Base-by-base conservation (phyloP, 2,113 vertebrate species). In the Phoxinus phoxinus region DNA sequence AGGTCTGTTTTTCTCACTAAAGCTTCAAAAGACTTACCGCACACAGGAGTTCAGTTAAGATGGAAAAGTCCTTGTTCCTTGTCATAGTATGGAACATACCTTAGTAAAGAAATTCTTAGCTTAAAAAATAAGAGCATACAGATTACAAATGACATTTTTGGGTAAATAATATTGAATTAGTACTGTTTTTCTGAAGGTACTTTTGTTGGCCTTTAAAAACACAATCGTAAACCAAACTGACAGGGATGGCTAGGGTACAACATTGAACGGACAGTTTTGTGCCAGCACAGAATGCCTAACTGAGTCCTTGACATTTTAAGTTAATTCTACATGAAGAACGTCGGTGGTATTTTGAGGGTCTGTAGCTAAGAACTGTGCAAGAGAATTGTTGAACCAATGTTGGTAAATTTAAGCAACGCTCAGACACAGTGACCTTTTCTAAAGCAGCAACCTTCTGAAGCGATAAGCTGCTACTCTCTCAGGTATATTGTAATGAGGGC, bases 391-490 rank as follows among this genome's bases (percentile, higher is more conserved):
- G 27, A n/a, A 51, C 67, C 37, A 23, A 21, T 77, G 83, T 69
- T 59, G 59, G 32, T 77, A 74, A 61, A 61, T 85, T 85, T 76
- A 46, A 69, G 74, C 73, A 46, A 37, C 2, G 9, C 46, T 53
- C 41, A 61, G 69, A 72, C 13, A 77, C 27, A 53, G 9, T 65
- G 84, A 86, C 67, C 84, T 81, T 86, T 86, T 75, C 69, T 51
- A 63, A 58, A 85, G 32, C 51, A 1, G 37, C 67, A 75, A 25
- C 17, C 32, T 23, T 80, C 32, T 27, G 67, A 74, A 37, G 79
- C 75, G 21, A 75, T 61, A 56, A 67, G 44, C 25, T 61, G 51
- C 32, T 63, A 32, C 19, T 72, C 41, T 84, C 75, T 78, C n/a
- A 72, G 51, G 76, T 83, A 84, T 59, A 4, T 71, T 71, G 35